phyloP scores from a whole-genome alignment of 2,797 vertebrate genomes.

The Coreius guichenoti region DNA sequence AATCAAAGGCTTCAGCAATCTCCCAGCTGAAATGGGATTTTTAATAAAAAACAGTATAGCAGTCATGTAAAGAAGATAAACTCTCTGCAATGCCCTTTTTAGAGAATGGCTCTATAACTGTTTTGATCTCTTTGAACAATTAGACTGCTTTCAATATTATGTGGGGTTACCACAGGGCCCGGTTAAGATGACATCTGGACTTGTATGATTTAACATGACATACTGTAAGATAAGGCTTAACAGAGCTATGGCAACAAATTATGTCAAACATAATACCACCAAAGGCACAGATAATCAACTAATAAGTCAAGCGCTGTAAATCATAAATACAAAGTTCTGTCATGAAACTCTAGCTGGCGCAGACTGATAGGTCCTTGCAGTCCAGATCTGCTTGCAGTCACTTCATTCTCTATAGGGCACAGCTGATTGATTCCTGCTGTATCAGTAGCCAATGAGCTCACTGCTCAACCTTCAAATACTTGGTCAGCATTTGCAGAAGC shows the following conservation, averaged over 20 bases:
- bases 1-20: constrained; percentile 50
- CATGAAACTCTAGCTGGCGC: too few relatives aligned
- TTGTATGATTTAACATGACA: neutral
- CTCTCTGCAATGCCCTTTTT: constrained; percentile 41
- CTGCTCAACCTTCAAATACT: too few relatives aligned
- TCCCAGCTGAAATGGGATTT: constrained; percentile 63
- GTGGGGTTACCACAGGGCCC: constrained; percentile 60
- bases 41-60: constrained; percentile 70
- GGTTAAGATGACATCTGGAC: constrained; percentile 31
- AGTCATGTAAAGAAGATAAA: constrained; percentile 63
- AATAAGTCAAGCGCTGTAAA: neutral
- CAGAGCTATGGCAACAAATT: neutral
- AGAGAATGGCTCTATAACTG: constrained; percentile 66
- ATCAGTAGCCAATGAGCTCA: too few relatives aligned
- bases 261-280: neutral
- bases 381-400: too few relatives aligned
- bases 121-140: constrained; percentile 68
- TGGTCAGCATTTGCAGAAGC: too few relatives aligned
- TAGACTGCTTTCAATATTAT: constrained; percentile 70
- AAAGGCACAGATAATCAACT: neutral
- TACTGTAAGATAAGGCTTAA: constrained; percentile 55
- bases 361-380: too few relatives aligned
- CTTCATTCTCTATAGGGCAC: too few relatives aligned
- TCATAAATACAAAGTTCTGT: too few relatives aligned
- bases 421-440: too few relatives aligned